Evolutionary conservation across 2,797 vertebrate genomes (phyloP).

Genomic region (Dendrocincla tyrannina): DNA sequence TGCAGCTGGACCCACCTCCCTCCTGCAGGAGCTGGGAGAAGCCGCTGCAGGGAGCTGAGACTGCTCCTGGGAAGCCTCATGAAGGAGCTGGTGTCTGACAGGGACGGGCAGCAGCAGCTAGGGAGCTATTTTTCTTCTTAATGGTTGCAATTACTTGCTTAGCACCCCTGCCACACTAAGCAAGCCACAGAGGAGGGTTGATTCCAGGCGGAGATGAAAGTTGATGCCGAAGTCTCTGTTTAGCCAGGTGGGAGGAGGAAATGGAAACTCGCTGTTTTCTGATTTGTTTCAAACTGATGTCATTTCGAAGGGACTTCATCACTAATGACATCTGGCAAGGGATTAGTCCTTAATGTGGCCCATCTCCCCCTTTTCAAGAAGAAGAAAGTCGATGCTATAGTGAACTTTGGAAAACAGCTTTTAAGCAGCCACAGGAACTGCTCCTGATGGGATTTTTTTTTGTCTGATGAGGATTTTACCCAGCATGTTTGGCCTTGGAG

Average conservation of each 20-base stretch:
- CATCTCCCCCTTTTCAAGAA: not conserved
- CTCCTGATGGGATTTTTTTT: constrained; percentile 13
- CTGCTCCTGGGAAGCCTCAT: not conserved
- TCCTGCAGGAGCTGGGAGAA: not conserved
- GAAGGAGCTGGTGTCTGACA: not conserved
- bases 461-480: constrained; percentile 49
- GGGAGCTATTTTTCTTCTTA: constrained; percentile 10
- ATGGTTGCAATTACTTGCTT: constrained; percentile 36
- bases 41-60: not conserved
- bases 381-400: constrained; percentile 8
- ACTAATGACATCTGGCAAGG: constrained; percentile 39
- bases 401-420: constrained; percentile 22
- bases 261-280: constrained; percentile 46
- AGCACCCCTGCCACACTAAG: constrained; percentile 6
- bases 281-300: constrained; percentile 34
- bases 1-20: not conserved
- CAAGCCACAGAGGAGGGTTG: not conserved
- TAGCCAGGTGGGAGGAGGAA: constrained; percentile 26
- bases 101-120: not conserved
- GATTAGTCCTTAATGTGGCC: not conserved
- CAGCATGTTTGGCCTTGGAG: constrained; percentile 61
- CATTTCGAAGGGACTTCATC: constrained; percentile 41
- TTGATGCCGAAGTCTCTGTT: constrained; percentile 28
- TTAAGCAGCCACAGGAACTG: constrained; percentile 18
- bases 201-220: constrained; percentile 23